These are phyloP conservation scores for Entelurus aequoreus DNA, from an alignment of 2,113 vertebrate species.

Conservation along the genomic window DNA sequence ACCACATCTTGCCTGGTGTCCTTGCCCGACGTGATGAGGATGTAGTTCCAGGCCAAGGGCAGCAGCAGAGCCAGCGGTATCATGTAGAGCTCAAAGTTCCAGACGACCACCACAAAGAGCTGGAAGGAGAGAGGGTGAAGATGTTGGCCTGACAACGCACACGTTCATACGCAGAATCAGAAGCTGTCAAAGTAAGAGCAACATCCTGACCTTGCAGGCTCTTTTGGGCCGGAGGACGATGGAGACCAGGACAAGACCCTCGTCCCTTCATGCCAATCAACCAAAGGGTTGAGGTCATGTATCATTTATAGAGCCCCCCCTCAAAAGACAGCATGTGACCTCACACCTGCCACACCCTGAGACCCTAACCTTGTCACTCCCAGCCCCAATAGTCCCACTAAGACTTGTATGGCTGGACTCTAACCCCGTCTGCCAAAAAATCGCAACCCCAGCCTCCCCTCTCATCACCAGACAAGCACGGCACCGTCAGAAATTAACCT, in stretches of 20 bases:
- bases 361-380: constrained; percentile 72
- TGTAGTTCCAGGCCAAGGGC: constrained; percentile 91
- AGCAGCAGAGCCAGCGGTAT: constrained; percentile 86
- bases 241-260: constrained; percentile 42
- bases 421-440: constrained; percentile 66
- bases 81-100: constrained; percentile 99
- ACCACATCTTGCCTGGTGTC: constrained; percentile 90
- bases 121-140: constrained; percentile 45
- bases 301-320: constrained; percentile 35
- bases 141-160: constrained; percentile 20
- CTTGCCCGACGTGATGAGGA: constrained; percentile 89
- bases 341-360: constrained; percentile 53
- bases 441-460: constrained; percentile 60
- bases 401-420: constrained; percentile 41
- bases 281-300: constrained; percentile 48
- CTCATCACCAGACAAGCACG: constrained; percentile 65
- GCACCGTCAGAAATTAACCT: constrained; percentile 62
- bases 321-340: constrained; percentile 55
- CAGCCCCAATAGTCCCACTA: constrained; percentile 57
- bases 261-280: constrained; percentile 63
- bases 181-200: constrained; percentile 32
- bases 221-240: constrained; percentile 30
- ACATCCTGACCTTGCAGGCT: constrained; percentile 35
- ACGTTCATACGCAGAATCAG: constrained; percentile 52
- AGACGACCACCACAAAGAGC: constrained; percentile 92